Conservation (phyloP, 2,113 vertebrate genomes). For the Litocranius walleri region DNA sequence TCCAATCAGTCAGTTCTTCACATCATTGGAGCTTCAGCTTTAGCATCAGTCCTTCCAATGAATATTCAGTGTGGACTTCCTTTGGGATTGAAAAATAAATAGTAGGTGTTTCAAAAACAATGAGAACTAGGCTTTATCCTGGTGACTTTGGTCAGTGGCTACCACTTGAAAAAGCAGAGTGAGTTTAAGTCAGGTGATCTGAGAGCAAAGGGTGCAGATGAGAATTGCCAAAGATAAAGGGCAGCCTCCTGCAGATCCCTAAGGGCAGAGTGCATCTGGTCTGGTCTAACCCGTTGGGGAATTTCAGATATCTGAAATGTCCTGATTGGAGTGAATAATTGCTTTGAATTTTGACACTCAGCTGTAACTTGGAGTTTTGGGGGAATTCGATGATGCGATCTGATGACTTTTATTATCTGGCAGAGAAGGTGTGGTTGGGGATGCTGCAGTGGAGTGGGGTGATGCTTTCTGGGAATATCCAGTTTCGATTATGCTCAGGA, state of each 20-base stretch:
- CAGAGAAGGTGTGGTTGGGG: neutral
- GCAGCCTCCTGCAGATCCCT: neutral
- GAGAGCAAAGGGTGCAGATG: neutral
- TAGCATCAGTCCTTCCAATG: neutral
- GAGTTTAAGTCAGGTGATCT: neutral
- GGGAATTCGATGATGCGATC: neutral
- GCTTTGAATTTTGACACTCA: slow-evolving; percentile 13
- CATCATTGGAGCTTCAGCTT: neutral
- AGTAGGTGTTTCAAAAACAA: neutral
- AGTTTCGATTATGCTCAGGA: neutral
- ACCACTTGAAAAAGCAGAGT: neutral
- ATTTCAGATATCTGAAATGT: neutral
- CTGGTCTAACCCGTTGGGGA: neutral
- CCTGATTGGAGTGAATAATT: neutral
- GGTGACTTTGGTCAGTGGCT: neutral
- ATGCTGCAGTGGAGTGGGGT: neutral
- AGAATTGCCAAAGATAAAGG: neutral
- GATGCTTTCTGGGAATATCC: neutral
- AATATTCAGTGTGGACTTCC: neutral
- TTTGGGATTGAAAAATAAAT: neutral
- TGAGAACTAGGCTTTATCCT: neutral
- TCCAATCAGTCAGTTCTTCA: neutral
- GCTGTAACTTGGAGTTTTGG: slow-evolving; percentile 7
- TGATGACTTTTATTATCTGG: neutral
- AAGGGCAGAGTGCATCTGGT: neutral